Evolutionary conservation across 2,113 vertebrate genomes (phyloP), one percentile per base, ranked within the genome.

Genomic region (Pithys albifrons): DNA sequence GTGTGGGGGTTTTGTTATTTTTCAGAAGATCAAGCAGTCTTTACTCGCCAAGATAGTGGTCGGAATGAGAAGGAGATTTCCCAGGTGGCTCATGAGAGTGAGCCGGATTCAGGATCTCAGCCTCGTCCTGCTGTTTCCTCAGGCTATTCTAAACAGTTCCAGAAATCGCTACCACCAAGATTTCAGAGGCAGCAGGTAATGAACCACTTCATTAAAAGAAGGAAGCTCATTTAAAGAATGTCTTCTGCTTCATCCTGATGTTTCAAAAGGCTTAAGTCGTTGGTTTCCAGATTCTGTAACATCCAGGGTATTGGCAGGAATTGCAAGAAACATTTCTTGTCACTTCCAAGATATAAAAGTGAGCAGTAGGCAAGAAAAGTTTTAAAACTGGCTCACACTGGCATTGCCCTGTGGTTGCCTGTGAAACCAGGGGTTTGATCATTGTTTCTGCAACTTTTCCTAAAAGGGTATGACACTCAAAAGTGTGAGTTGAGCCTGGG

Each of bases 111-210:
- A 7, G 98, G 99, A 15, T 96, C 98, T 74, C 98, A 99, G 2
- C 98, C 99, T 95, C 99, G 99, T 54, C 99, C 99, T 79, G 97
- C 99, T 89, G 97, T 99, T 35, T 98, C 99, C 80, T 99, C 99
- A 3, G 99, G 99, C 95, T 99, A 99, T 97, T 99, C 99, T 64
- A 99, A 99, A 91, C 99, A 99, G 97, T 99, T 99, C 96, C 99
- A 99, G 92, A 99, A 99, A 86, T 99, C 99, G 61, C 96, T 99
- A 46, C 99, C 99, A 41, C 99, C 99, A 57, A 98, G 99, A 88
- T 99, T 99, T 96, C 99, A 99, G 90, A 98, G 99, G 92, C 99
- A 99, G 87, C 99, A 99, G 99, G 99, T 99, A 98, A 95, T 23
- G 57, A 85, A 70, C 25, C 14, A 31, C 24, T 39, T 90, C 22